phyloP scores from a whole-genome alignment of 2,888 invertebrate species.

The Hecatera dysodea region DNA sequence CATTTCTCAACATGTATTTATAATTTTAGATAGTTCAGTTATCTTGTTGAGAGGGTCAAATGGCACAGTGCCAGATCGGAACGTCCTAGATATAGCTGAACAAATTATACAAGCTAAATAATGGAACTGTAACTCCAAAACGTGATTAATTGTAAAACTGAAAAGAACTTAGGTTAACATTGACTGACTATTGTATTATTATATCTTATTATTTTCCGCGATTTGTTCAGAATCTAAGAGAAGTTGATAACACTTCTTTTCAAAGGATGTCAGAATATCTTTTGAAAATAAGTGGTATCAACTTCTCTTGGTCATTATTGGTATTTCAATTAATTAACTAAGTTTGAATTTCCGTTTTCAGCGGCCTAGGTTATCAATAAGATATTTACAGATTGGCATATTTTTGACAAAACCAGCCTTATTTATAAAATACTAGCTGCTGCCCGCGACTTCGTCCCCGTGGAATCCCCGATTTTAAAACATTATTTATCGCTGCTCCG shows the following conservation, averaged over 20 bases:
- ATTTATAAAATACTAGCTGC: too few species aligned
- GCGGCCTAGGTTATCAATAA: neutral
- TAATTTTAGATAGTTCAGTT: constrained; percentile 38
- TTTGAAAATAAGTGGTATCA: too few species aligned
- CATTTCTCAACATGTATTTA: constrained; percentile 36
- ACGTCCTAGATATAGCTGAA: constrained; percentile 29
- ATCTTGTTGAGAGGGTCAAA: constrained; percentile 49
- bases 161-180: constrained; percentile 2
- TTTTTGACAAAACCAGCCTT: neutral
- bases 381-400: neutral
- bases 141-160: neutral
- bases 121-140: constrained; percentile 12
- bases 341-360: neutral
- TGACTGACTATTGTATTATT: too few species aligned
- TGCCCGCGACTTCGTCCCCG: too few species aligned
- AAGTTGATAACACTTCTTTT: too few species aligned
- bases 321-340: neutral
- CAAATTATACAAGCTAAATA: constrained; percentile 11
- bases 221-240: too few species aligned
- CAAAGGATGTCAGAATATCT: too few species aligned
- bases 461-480: too few species aligned
- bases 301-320: neutral
- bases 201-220: too few species aligned
- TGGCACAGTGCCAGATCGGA: constrained; percentile 53
- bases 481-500: too few species aligned